These are phyloP conservation scores for Poecilia latipinna DNA, from an alignment of 2,113 vertebrate genomes.

Conservation along the genomic window DNA sequence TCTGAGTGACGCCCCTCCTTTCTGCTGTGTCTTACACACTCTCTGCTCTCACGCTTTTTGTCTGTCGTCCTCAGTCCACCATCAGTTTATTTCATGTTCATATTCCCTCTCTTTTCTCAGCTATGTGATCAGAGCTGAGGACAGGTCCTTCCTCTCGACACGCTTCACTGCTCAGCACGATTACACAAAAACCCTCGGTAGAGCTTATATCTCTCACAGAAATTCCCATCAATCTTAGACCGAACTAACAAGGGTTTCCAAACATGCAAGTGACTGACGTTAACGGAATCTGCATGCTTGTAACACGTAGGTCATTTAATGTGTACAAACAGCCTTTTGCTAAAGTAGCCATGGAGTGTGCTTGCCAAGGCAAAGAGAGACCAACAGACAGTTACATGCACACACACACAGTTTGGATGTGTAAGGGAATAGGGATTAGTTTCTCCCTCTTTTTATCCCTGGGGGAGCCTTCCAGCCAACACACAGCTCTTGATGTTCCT, in stretches of 20 bases:
- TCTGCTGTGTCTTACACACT: neutral
- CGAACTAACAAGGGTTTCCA: slow-evolving; percentile 36
- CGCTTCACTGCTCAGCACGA: slow-evolving; percentile 71
- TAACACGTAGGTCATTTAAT: slow-evolving; percentile 47
- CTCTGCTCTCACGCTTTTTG: slow-evolving; percentile 13
- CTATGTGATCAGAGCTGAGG: slow-evolving; percentile 75
- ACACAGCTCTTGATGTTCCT: slow-evolving; percentile 70
- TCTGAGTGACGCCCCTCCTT: slow-evolving; percentile 24
- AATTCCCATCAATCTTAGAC: slow-evolving; percentile 25
- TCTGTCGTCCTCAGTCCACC: slow-evolving; percentile 37
- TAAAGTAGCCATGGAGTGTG: slow-evolving; percentile 19
- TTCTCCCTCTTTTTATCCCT: slow-evolving; percentile 69
- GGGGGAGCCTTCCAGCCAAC: slow-evolving; percentile 67
- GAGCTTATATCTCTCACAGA: slow-evolving; percentile 40
- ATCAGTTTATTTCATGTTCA: slow-evolving; percentile 62
- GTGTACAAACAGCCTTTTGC: slow-evolving; percentile 39
- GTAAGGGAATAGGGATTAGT: slow-evolving; percentile 64
- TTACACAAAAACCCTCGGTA: slow-evolving; percentile 76
- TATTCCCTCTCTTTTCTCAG: slow-evolving; percentile 43
- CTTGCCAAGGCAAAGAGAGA: slow-evolving; percentile 4
- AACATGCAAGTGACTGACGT: slow-evolving; percentile 61
- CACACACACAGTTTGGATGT: slow-evolving; percentile 40
- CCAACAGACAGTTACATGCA: neutral
- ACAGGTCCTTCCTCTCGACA: slow-evolving; percentile 77
- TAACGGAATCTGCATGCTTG: slow-evolving; percentile 35